These are phyloP conservation scores for Dascillus cervinus DNA, from an alignment of 2,888 invertebrate genomes.

Conservation along the genomic window DNA sequence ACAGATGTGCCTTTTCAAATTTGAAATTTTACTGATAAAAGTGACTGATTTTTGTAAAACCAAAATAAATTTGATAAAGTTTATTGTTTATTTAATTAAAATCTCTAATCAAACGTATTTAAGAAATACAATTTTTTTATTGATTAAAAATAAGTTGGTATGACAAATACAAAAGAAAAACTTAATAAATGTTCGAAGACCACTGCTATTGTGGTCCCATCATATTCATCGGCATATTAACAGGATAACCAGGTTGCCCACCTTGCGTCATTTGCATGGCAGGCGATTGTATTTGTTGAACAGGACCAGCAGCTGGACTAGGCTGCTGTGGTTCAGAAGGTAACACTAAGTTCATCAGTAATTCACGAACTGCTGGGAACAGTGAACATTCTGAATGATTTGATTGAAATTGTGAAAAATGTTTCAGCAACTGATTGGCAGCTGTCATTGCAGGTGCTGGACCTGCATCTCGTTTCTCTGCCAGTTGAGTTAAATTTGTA, in stretches of 20 bases:
- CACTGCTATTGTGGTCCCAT: slow-evolving; percentile 35
- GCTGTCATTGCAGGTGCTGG: slow-evolving; percentile 53
- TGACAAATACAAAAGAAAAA: background rate
- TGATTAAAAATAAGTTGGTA: too few species aligned
- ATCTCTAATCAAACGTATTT: too few species aligned
- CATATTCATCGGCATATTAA: slow-evolving; percentile 41
- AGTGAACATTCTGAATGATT: slow-evolving; percentile 74
- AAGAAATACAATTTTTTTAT: too few species aligned
- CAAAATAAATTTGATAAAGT: too few species aligned
- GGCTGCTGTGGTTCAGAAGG: slow-evolving; percentile 67
- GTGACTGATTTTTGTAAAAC: too few species aligned
- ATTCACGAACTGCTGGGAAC: slow-evolving; percentile 84
- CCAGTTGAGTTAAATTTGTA: slow-evolving; percentile 78
- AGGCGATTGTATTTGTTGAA: slow-evolving; percentile 49
- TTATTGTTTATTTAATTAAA: too few species aligned
- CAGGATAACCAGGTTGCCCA: slow-evolving; percentile 39
- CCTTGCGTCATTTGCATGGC: slow-evolving; percentile 51
- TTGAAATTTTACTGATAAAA: too few species aligned
- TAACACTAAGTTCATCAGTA: slow-evolving; percentile 74
- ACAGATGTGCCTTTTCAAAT: too few species aligned
- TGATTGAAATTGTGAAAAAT: slow-evolving; percentile 67
- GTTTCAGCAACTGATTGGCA: slow-evolving; percentile 56
- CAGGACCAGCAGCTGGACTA: slow-evolving; percentile 40
- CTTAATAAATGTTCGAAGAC: slow-evolving; percentile 6
- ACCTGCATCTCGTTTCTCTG: slow-evolving; percentile 69